These are phyloP conservation scores for Lochmaea crataegi DNA, from an alignment of 2,888 invertebrate genomes.

Conservation along the genomic window DNA sequence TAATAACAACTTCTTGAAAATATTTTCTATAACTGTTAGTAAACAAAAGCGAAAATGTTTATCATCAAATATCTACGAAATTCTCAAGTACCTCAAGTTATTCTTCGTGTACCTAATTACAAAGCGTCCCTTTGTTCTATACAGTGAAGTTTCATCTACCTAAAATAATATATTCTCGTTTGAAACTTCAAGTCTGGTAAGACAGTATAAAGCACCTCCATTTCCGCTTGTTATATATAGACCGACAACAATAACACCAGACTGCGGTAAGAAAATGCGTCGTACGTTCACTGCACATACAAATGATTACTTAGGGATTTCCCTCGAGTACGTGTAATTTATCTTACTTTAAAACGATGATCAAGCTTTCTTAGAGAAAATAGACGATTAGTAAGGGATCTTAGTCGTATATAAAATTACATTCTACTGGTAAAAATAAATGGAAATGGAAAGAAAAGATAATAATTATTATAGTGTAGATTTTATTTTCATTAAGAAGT, in stretches of 20 bases:
- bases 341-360: slow-evolving; percentile 10
- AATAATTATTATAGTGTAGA: too few species aligned
- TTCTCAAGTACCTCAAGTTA: neutral
- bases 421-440: neutral
- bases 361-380: neutral
- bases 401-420: neutral
- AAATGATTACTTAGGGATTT: slow-evolving; percentile 4
- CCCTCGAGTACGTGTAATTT: slow-evolving; percentile 4
- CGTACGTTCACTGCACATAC: neutral
- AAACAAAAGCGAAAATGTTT: too few species aligned
- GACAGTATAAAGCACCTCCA: slow-evolving; percentile 13
- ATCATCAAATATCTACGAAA: too few species aligned
- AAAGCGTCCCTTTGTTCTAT: slow-evolving; percentile 1
- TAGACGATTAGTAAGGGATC: slow-evolving; percentile 3
- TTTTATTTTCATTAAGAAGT: too few species aligned
- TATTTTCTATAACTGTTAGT: too few species aligned
- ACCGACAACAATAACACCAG: slow-evolving; percentile 15
- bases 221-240: slow-evolving; percentile 20
- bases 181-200: slow-evolving; percentile 6
- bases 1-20: too few species aligned
- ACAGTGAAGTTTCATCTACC: neutral
- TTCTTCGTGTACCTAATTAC: neutral
- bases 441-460: too few species aligned
- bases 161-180: slow-evolving; percentile 18
- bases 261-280: slow-evolving; percentile 10